A percentile compares a stretch with the other conserved stretches of the same genome.
phyloP scores from a whole-genome alignment of 2,113 vertebrate genomes.

The Synodontis membranacea region DNA sequence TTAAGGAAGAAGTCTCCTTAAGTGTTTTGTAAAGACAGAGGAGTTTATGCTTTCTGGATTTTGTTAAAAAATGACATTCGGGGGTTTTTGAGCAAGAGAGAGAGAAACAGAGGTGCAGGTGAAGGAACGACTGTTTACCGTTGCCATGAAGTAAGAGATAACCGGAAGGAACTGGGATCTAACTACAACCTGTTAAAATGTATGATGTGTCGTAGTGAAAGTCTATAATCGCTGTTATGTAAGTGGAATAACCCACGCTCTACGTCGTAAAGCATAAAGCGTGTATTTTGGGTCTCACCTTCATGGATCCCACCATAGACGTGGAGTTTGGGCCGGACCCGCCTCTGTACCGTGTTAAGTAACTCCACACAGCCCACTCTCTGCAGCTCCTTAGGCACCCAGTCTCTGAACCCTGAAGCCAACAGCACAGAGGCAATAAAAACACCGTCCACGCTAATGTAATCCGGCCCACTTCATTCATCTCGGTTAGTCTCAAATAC shows the following conservation, averaged over 20 bases:
- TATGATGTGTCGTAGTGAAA: not conserved
- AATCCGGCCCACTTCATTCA: not conserved
- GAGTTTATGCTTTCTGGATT: not conserved
- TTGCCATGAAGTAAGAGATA: not conserved
- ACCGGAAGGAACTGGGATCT: not conserved
- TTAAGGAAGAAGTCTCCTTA: not conserved
- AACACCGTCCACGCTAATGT: not conserved
- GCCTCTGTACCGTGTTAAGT: constrained; percentile 86
- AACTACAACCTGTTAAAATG: not conserved
- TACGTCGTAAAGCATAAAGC: not conserved
- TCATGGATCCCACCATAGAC: constrained; percentile 89
- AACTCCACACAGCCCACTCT: constrained; percentile 88
- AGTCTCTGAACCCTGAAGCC: constrained; percentile 84
- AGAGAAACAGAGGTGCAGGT: not conserved
- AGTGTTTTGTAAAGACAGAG: not conserved
- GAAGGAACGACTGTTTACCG: not conserved
- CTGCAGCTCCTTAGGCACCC: constrained; percentile 90
- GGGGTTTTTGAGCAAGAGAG: not conserved
- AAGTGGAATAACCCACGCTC: not conserved
- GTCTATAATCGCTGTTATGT: not conserved
- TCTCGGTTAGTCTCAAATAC: not conserved
- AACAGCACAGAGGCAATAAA: not conserved
- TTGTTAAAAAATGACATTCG: no score
- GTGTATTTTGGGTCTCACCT: constrained; percentile 66
- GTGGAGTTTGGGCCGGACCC: constrained; percentile 86